Base-by-base conservation (phyloP, 2,113 vertebrate species). In the Ceratotherium simum region DNA sequence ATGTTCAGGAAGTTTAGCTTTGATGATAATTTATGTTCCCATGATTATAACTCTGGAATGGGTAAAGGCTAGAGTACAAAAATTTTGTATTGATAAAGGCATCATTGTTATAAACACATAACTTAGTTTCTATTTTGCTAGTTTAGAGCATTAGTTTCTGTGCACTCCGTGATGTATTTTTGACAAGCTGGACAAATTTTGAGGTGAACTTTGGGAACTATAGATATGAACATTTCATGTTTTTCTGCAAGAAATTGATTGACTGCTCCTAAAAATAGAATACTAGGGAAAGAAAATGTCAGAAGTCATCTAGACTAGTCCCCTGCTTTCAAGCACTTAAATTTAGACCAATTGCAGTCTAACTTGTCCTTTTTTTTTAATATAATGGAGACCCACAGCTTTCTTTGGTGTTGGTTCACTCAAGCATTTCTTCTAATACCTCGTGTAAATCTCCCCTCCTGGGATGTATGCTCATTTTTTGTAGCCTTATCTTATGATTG, bases 221-320 rank as follows among this genome's bases (percentile, higher is more conserved):
- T 62, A 93, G 80, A 86, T 82, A 83, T 17, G 90, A 97, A 67
- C 72, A 90, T 89, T 97, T 96, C 51, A 31, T 95, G 18, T 96
- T 96, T 91, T 95, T 96, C 75, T 69, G n/a, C 46, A 80, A 81
- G 76, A 48, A 18, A 39, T 46, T 98, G 97, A 96, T 64, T 95
- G 96, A 82, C 81, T 42, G 91, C 14, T 96, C 51, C 93, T 97
- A 95, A 96, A 97, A 96, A 96, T 96, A 97, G 58, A 93, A 82
- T 64, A 33, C 60, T 23, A 82, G 76, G 69, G 51, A 92, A 20
- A 84, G 42, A 88, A 95, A 65, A 95, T 96, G 92, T 95, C 94
- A 92, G 80, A 97, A 95, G 75, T 90, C 94, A 88, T 84, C 17
- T 23, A 64, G 64, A 73, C 58, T 92, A 51, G 31, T 69, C 82